phyloP scores from a whole-genome alignment of 2,797 vertebrate species.

The Poeciliopsis presidionis region DNA sequence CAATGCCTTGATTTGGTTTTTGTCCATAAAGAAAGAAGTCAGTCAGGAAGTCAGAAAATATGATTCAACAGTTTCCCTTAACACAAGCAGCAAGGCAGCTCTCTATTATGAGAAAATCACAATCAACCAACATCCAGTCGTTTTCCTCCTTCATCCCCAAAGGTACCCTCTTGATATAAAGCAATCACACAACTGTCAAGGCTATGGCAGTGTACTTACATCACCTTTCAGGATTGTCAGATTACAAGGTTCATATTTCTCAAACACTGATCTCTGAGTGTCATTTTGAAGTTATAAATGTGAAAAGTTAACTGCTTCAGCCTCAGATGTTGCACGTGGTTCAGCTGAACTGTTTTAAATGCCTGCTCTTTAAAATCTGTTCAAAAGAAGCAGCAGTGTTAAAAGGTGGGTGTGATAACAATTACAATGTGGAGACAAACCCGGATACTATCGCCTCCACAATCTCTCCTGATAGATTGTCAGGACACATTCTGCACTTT shows the following conservation, averaged over 20 bases:
- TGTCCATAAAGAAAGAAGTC: not conserved
- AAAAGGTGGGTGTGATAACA: slow-evolving; percentile 31
- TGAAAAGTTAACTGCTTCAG: slow-evolving; percentile 12
- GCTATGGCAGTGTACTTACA: slow-evolving; percentile 46
- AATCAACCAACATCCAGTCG: slow-evolving; percentile 43
- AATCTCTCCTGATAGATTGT: slow-evolving; percentile 25
- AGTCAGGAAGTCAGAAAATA: not conserved
- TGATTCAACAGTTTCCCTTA: slow-evolving; percentile 12
- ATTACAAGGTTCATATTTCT: slow-evolving; percentile 47
- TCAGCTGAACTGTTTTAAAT: slow-evolving; percentile 9
- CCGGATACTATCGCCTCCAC: slow-evolving; percentile 13
- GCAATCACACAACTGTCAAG: slow-evolving; percentile 44
- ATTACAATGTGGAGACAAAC: slow-evolving; percentile 11
- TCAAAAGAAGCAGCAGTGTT: slow-evolving; percentile 10
- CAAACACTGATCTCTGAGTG: slow-evolving; percentile 20
- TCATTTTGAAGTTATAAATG: slow-evolving; percentile 12
- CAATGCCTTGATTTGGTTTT: not conserved
- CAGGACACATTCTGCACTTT: slow-evolving; percentile 21
- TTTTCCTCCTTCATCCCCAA: slow-evolving; percentile 30
- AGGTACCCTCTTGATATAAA: slow-evolving; percentile 25
- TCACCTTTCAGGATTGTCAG: slow-evolving; percentile 42
- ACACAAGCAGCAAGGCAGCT: slow-evolving; percentile 8
- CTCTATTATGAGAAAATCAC: slow-evolving; percentile 23
- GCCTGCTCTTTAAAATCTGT: not conserved
- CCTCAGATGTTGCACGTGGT: slow-evolving; percentile 16